Base-by-base conservation (phyloP, 2,797 vertebrate genomes). In the Gallinago solitaria region DNA sequence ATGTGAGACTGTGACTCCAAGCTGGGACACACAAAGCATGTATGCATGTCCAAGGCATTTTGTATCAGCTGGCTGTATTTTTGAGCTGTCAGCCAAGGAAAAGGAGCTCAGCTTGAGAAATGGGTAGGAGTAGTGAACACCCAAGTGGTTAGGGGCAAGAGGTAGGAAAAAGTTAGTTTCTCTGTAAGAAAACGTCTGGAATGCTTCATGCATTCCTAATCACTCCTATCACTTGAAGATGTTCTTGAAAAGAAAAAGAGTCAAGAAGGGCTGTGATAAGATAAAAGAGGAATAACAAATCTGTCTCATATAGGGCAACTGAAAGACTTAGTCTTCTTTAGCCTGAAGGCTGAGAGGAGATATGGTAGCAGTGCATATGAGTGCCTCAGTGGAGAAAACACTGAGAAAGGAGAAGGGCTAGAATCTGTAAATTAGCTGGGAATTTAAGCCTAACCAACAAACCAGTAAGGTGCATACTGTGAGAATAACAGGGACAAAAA, bases 261-360 rank as follows among this genome's bases (percentile, higher is more conserved):
- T 53, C 59, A 82, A 67, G 67, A 88, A 84, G 20, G 53, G 21
- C 70, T 83, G 39, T 76, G 86, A 77, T 95, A 94, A 95, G 85
- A 68, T 91, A 71, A 77, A 85, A 91, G 76, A 60, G 32, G 45
- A 91, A 87, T 80, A 94, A 83, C 4, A 1, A 71, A 74, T 85
- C 56, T 93, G 28, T 77, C 71, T 89, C 71, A 71, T 45, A 87
- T 41, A 80, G 57, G 71, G 60, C 48, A 74, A 41, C 64, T 60
- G 60, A 83, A 93, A 87, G 48, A 12, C 50, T 70, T 65, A 89
- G 78, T 63, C 50, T 30, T 71, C 83, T 83, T 73, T 85, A 92
- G 78, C 87, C 78, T 85, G 82, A 83, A 94, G 93, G 79, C 85
- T 92, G 48, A 92, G 68, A 64, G 50, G 19, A 92, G 84, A 86